Evolutionary conservation across 2,888 invertebrate genomes (phyloP).

Genomic region (Drosophila lacicola): DNA sequence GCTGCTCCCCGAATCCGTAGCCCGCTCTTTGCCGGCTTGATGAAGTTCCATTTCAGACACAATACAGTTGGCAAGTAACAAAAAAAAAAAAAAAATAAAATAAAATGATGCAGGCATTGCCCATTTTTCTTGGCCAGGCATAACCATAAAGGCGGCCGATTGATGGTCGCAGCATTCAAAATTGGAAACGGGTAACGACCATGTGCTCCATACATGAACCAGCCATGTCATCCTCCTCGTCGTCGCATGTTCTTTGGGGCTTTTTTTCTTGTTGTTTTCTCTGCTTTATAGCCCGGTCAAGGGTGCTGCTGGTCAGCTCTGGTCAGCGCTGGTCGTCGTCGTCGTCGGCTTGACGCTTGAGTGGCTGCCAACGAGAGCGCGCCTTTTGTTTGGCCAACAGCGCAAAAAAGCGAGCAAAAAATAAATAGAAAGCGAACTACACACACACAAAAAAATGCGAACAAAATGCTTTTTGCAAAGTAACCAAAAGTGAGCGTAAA

Average conservation of each 20-base stretch:
- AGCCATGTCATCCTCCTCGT: conserved; percentile 24
- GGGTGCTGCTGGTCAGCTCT: conserved; percentile 69
- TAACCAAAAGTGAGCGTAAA: conserved; percentile 73
- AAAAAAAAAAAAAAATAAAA: conserved; percentile 2
- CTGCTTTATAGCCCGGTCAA: conserved; percentile 76
- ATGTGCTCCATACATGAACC: conserved; percentile 26
- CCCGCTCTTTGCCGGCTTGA: conserved; percentile 51
- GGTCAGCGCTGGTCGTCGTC: conserved; percentile 57
- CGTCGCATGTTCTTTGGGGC: background rate
- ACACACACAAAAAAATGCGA: conserved; percentile 27
- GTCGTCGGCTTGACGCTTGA: conserved; percentile 71
- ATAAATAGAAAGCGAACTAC: conserved; percentile 35
- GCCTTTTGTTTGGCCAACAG: conserved; percentile 72
- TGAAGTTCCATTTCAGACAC: conserved; percentile 75
- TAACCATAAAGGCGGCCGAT: conserved; percentile 77
- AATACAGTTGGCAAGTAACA: conserved; percentile 53
- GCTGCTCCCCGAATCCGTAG: conserved; percentile 39
- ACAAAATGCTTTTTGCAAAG: conserved; percentile 75
- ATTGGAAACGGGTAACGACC: conserved; percentile 53
- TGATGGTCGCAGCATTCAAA: conserved; percentile 73
- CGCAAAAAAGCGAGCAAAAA: conserved; percentile 20
- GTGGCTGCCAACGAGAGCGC: conserved; percentile 75
- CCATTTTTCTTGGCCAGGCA: conserved; percentile 61
- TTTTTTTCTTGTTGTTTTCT: conserved; percentile 20
- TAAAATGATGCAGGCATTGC: conserved; percentile 43